Evolutionary conservation across 1,140 invertebrate genomes (phyloP).

Genomic region (Drosophila malerkotliana): DNA sequence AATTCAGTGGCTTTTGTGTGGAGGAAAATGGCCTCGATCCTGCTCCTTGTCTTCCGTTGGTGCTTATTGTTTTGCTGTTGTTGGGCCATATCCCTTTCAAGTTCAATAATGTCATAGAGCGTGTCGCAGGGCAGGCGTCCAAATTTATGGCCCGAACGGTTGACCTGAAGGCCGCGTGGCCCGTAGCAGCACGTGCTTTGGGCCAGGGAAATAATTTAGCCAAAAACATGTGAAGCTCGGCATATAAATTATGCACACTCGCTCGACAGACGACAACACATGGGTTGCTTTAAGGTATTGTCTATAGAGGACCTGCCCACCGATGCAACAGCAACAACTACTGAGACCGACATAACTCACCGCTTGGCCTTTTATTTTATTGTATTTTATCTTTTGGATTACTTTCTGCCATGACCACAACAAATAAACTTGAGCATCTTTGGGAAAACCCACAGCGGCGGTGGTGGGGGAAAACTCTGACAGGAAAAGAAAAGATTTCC

Average conservation of each 20-base stretch:
- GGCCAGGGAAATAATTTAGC: slow-evolving; percentile 76
- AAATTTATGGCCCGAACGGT: slow-evolving; percentile 77
- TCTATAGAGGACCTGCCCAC: slow-evolving; percentile 69
- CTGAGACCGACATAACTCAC: slow-evolving; percentile 68
- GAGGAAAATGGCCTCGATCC: slow-evolving; percentile 22
- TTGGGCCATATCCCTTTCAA: slow-evolving; percentile 69
- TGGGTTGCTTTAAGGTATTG: slow-evolving; percentile 69
- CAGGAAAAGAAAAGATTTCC: slow-evolving; percentile 66
- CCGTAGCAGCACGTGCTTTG: slow-evolving; percentile 55
- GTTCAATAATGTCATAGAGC: slow-evolving; percentile 80
- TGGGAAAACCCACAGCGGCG: slow-evolving; percentile 45
- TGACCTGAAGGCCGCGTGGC: slow-evolving; percentile 66
- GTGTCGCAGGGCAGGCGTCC: slow-evolving; percentile 75
- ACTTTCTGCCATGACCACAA: slow-evolving; percentile 81
- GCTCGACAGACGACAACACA: slow-evolving; percentile 45
- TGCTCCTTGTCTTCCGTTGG: slow-evolving; percentile 14
- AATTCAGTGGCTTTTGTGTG: slow-evolving; percentile 61
- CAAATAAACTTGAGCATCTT: slow-evolving; percentile 81
- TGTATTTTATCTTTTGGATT: slow-evolving; percentile 82
- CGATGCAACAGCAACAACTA: slow-evolving; percentile 44
- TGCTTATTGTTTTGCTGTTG: slow-evolving; percentile 47
- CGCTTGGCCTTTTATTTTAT: slow-evolving; percentile 81
- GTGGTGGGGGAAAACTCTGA: slow-evolving; percentile 28
- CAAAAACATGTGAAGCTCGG: slow-evolving; percentile 78
- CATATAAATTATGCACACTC: slow-evolving; percentile 77